Evolutionary conservation across 1,140 invertebrate species (phyloP).

Genomic region (Ceratosolen fusciceps): DNA sequence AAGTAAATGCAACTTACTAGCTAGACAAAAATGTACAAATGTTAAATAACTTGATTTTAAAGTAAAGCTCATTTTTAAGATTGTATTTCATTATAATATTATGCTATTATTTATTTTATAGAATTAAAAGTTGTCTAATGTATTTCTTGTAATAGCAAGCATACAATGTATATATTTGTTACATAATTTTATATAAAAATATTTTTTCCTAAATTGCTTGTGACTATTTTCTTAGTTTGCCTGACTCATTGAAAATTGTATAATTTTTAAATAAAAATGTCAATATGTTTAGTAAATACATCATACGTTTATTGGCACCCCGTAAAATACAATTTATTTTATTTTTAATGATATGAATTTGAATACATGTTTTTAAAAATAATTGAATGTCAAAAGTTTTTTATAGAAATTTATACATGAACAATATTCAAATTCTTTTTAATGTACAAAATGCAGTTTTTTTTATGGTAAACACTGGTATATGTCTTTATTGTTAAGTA

Average conservation of each 20-base stretch:
- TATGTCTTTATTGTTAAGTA: conserved; percentile 12
- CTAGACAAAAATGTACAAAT: conserved; percentile 15
- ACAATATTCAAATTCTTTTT: conserved; percentile 36
- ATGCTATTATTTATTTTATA: conserved; percentile 40
- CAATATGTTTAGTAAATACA: conserved; percentile 35
- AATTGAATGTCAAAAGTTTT: conserved; percentile 37
- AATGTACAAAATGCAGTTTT: conserved; percentile 40
- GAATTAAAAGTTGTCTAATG: conserved; percentile 16
- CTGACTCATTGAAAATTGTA: not conserved
- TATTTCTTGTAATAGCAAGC: conserved; percentile 22
- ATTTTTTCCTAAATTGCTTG: not conserved
- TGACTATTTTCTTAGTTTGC: not conserved
- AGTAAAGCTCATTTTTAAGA: not conserved
- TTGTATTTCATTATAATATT: conserved; percentile 3
- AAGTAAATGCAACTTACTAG: too few species aligned
- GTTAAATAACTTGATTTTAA: conserved; percentile 14
- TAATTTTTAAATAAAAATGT: conserved; percentile 6
- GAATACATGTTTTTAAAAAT: conserved; percentile 29
- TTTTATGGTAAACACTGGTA: conserved; percentile 27
- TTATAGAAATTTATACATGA: conserved; percentile 36
- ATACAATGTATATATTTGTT: conserved; percentile 43
- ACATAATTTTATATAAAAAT: conserved; percentile 44
- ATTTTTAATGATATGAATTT: conserved; percentile 4
- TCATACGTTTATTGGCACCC: conserved; percentile 44
- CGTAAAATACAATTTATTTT: conserved; percentile 45